Conservation (phyloP, 35 echinoderm and acorn worm genomes). For the Apostichopus californicus region DNA sequence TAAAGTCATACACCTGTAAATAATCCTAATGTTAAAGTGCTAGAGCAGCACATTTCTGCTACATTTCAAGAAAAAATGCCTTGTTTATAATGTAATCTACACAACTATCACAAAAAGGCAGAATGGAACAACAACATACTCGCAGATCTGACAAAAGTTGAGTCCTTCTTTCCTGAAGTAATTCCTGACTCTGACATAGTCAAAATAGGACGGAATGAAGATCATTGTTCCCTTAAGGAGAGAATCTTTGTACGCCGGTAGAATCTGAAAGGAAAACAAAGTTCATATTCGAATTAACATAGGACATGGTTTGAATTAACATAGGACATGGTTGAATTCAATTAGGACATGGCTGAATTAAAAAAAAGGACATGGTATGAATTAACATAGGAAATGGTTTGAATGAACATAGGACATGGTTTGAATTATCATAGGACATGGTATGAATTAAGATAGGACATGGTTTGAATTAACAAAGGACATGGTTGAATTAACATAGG, state of each 20-base stretch:
- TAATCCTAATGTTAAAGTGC: too few relatives aligned
- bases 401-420: too few relatives aligned
- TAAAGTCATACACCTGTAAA: too few relatives aligned
- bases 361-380: too few relatives aligned
- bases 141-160: slow-evolving; percentile 97
- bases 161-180: slow-evolving; percentile 90
- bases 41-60: too few relatives aligned
- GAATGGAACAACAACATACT: slow-evolving; percentile 66
- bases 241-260: slow-evolving; percentile 77
- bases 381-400: too few relatives aligned
- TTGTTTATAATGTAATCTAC: too few relatives aligned
- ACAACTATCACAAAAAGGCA: too few relatives aligned
- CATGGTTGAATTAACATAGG: background rate
- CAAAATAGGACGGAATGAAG: slow-evolving; percentile 91
- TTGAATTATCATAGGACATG: too few relatives aligned
- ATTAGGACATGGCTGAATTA: too few relatives aligned
- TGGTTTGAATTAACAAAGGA: background rate
- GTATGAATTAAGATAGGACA: too few relatives aligned
- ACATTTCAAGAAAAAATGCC: too few relatives aligned
- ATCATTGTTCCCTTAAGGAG: slow-evolving; percentile 84
- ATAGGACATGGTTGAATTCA: background rate
- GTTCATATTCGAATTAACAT: background rate
- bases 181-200: slow-evolving; percentile 87
- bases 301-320: background rate
- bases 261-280: slow-evolving; percentile 55